Evolutionary conservation across 2,113 vertebrate genomes (phyloP), one percentile per base, ranked within the genome.

Genomic region (Sorex fumeus): DNA sequence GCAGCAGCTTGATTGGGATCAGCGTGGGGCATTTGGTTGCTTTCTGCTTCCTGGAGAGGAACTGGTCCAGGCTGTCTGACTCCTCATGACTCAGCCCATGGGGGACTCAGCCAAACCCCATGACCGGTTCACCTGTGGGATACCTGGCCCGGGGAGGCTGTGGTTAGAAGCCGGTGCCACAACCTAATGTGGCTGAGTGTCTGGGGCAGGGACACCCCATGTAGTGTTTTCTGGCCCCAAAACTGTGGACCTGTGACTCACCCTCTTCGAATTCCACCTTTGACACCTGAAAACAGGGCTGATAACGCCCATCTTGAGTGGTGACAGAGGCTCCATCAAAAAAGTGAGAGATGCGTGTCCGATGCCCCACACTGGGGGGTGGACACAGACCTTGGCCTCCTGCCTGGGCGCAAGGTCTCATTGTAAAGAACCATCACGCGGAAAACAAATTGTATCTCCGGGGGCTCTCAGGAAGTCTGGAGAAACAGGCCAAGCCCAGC

Each of bases 111-210:
- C 94, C 91, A 95, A 91, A 82, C 57, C 82, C 66, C 85, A 57
- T 36, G n/a, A 27, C 79, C 43, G 93, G 80, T 94, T 95, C 91
- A 78, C 91, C 93, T 91, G 93, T 62, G 81, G 94, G 87, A 77
- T 66, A 45, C 30, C 5, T 19, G 0, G 1, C 67, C 86, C 85
- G 30, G 76, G 36, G 36, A 32, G 47, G 28, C 0, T 50, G 87
- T 28, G 67, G 53, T 80, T 36, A 57, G 67, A 53, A 27, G 30
- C 6, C 16, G 45, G 84, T 72, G 83, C 53, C 2, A 13, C n/a
- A 28, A 43, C n/a, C 23, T 32, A 66, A 83, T 5, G 8, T 30
- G 75, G 84, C 74, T 77, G 80, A 64, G 1, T 80, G 21, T 47
- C 62, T 72, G 62, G n/a, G 32, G 57, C 76, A 8, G 0, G 64